Percentiles rank a stretch among this genome's conserved stretches.
Evolutionary conservation across 1,140 invertebrate species (phyloP).

Genomic region (Heterodera schachtii): DNA sequence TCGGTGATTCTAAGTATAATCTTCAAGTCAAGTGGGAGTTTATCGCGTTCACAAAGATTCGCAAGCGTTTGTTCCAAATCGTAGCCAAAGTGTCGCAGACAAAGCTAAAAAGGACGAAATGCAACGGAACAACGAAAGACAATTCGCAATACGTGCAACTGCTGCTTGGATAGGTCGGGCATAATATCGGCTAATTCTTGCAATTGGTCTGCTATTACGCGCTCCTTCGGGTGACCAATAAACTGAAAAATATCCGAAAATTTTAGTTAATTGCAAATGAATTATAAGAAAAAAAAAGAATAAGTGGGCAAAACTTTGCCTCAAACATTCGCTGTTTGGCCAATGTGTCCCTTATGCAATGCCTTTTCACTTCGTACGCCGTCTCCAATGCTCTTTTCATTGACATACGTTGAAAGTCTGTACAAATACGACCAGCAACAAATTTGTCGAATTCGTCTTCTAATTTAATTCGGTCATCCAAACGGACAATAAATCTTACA

Average conservation of each 20-base stretch:
- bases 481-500: constrained; percentile 27
- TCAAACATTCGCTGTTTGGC: constrained; percentile 16
- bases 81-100: constrained; percentile 32
- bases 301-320: background rate
- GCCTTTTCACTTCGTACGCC: constrained; percentile 28
- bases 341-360: constrained; percentile 17
- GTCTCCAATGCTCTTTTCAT: constrained; percentile 1
- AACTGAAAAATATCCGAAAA: background rate
- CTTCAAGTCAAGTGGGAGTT: constrained; percentile 26
- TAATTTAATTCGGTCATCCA: constrained; percentile 24
- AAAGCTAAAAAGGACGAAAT: constrained; percentile 11
- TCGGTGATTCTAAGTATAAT: constrained; percentile 18
- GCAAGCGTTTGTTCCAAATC: constrained; percentile 22
- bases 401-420: constrained; percentile 11
- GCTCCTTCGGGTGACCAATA: constrained; percentile 24
- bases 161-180: constrained; percentile 23
- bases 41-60: constrained; percentile 17
- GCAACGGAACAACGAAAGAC: background rate
- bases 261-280: background rate
- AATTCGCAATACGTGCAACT: constrained; percentile 23
- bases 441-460: constrained; percentile 23
- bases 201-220: constrained; percentile 23
- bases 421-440: constrained; percentile 2
- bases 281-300: background rate
- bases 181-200: constrained; percentile 30